Evolutionary conservation across 2,113 vertebrate species (phyloP).

Genomic region (Hemibagrus wyckioides): DNA sequence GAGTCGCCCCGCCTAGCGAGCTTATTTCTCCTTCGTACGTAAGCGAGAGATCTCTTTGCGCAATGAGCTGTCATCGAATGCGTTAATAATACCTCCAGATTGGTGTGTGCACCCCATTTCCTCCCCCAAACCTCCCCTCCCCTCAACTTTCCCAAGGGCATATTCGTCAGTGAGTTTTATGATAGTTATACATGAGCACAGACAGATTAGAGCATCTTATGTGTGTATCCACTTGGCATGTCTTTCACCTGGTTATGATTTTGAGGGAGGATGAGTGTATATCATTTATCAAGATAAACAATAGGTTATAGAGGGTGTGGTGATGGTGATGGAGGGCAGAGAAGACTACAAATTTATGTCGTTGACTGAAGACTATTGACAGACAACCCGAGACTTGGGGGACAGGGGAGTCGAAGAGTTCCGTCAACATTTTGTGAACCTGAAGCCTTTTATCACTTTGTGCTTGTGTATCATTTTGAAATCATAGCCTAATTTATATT

Average conservation of each 20-base stretch:
- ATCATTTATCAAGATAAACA: neutral
- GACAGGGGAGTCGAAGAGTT: neutral
- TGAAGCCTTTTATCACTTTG: neutral
- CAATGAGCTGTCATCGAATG: slow-evolving; percentile 52
- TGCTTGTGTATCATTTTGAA: neutral
- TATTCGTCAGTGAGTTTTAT: slow-evolving; percentile 12
- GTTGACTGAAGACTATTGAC: neutral
- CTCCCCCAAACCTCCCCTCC: neutral
- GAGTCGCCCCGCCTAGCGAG: slow-evolving; percentile 56
- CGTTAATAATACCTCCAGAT: slow-evolving; percentile 44
- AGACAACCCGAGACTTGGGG: neutral
- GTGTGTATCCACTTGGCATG: neutral
- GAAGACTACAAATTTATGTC: neutral
- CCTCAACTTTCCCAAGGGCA: slow-evolving; percentile 1
- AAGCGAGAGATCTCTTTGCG: slow-evolving; percentile 59
- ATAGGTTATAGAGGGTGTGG: neutral
- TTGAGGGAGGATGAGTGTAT: neutral
- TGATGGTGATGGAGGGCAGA: no score
- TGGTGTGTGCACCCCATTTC: neutral
- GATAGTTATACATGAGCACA: neutral
- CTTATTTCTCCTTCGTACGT: slow-evolving; percentile 53
- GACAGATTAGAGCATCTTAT: neutral
- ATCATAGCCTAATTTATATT: neutral
- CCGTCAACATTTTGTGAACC: neutral
- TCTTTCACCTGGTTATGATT: neutral